Evolutionary conservation across 2,797 vertebrate genomes (phyloP), one percentile per base, ranked within the genome.

Genomic region (Hypotaenidia okinawae): DNA sequence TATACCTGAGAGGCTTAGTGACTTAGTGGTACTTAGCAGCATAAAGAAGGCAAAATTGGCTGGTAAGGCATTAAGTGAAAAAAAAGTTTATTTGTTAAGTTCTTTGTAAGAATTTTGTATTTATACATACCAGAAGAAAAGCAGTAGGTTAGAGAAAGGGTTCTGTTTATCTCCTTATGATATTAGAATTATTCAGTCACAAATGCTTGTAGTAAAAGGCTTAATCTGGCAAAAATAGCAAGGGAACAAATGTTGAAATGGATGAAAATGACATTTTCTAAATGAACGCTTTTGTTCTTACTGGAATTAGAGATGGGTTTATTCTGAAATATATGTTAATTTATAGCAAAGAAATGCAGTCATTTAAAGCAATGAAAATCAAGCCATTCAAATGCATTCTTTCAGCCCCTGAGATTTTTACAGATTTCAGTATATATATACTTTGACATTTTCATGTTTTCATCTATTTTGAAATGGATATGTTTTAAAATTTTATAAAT

Each of bases 341-440:
- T 16, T 39, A 23, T 9, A 62, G 22, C 4, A 81, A 62, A 66
- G 8, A 62, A 51, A 6, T 57, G 2, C 11, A 25, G 24, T n/a
- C 7, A 77, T 64, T 67, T 18, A 39, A 91, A 83, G 28, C 5
- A 80, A 79, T 43, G 49, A 80, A 91, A 91, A 43, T n/a, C 18
- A 80, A 83, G 13, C 4, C 43, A 27, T 76, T 61, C 14, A 70
- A 85, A 70, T 32, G 1, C 3, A 55, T 82, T 88, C 5, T 45
- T 87, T 80, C n/a, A 80, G 5, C 4, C 13, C 15, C 41, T 63
- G 52, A 33, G 73, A n/a, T 3, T 83, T 76, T 77, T 89, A 59
- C 5, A 49, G 21, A n/a, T 66, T 83, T 41, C 17, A 51, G 4
- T 55, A n/a, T 6, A 25, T 30, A 15, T 1, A 1, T 0, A 1